These are phyloP conservation scores for Heliocidaris erythrogramma DNA, from an alignment of 35 echinoderm and acorn worm genomes.

Conservation along the genomic window DNA sequence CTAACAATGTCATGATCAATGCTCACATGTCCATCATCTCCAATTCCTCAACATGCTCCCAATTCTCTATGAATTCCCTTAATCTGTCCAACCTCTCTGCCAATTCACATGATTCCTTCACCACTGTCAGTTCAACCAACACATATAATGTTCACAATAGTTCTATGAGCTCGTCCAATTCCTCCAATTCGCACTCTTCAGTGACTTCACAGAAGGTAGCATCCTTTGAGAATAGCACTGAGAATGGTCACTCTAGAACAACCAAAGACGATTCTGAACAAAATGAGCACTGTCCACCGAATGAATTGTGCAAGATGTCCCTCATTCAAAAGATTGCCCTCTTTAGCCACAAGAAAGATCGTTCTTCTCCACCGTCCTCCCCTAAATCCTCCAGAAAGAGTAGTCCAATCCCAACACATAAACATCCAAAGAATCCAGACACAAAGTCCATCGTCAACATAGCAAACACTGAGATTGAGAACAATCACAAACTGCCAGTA, in stretches of 20 bases:
- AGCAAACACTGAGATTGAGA: not conserved
- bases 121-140: conserved; percentile 26
- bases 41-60: conserved; percentile 44
- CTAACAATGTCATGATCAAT: conserved; percentile 38
- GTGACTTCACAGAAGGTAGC: not conserved
- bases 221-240: not conserved
- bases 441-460: not conserved
- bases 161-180: not conserved
- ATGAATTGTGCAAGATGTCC: conserved; percentile 44
- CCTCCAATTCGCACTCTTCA: conserved; percentile 10
- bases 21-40: conserved; percentile 43
- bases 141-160: conserved; percentile 29
- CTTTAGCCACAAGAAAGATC: conserved; percentile 23
- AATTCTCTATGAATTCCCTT: conserved; percentile 30
- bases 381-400: not conserved
- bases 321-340: conserved; percentile 32
- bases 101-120: conserved; percentile 34
- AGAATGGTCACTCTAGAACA: not conserved
- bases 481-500: conserved; percentile 4
- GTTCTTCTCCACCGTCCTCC: not conserved
- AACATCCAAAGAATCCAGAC: not conserved
- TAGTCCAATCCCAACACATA: conserved; percentile 13
- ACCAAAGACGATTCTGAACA: not conserved
- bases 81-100: conserved; percentile 43
- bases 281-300: conserved; percentile 37